Percentiles rank a stretch among this genome's conserved stretches.
Conservation (phyloP, 2,113 vertebrate genomes). For the Phaethon lepturus region DNA sequence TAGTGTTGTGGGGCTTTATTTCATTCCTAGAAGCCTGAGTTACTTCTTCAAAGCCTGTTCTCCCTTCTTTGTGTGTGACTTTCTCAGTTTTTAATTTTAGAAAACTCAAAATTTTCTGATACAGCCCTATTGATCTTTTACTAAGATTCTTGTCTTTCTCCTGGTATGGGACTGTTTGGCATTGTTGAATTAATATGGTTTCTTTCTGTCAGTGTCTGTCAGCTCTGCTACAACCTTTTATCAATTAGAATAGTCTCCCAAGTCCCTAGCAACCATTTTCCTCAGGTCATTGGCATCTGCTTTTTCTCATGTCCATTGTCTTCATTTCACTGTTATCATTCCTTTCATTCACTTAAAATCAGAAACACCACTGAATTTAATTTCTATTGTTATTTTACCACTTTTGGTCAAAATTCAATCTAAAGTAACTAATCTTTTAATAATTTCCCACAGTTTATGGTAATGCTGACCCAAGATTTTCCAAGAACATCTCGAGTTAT, state of each 20-base stretch:
- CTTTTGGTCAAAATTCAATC: not conserved
- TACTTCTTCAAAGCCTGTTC: not conserved
- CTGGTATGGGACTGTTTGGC: not conserved
- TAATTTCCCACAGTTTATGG: not conserved
- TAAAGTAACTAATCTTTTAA: not conserved
- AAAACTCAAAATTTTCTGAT: not conserved
- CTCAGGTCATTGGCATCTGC: not conserved
- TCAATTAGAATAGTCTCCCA: not conserved
- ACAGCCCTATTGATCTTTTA: not conserved
- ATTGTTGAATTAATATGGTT: not conserved
- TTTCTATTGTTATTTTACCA: not conserved
- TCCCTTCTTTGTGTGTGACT: rapidly evolving
- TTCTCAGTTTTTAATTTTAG: not conserved
- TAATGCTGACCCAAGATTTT: not conserved
- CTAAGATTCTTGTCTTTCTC: not conserved
- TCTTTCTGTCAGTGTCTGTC: not conserved
- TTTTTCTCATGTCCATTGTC: not conserved
- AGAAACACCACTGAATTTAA: not conserved
- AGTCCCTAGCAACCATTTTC: not conserved
- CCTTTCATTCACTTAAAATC: not conserved
- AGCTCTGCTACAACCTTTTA: not conserved
- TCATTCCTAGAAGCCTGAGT: not conserved
- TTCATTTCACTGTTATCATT: not conserved
- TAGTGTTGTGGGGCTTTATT: not conserved
- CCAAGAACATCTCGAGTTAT: not conserved